Evolutionary conservation across 2,797 vertebrate genomes (phyloP), one percentile per base, ranked within the genome.

Genomic region (Spinus olivaceus): DNA sequence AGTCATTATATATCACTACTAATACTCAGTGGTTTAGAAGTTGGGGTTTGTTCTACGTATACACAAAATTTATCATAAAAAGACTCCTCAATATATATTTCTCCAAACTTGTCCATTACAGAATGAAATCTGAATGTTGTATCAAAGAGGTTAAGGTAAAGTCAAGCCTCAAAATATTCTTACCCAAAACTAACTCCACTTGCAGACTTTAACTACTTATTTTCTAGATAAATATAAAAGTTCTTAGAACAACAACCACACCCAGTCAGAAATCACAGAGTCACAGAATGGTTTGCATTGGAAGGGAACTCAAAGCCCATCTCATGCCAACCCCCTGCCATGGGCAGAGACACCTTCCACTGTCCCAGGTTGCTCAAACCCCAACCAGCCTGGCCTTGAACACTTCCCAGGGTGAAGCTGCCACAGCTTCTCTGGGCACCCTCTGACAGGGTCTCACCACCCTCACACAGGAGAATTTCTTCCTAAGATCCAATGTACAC

Each of bases 11-110:
- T 88, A 94, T 92, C 69, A 67, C 89, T 95, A 39, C 66, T 44
- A 92, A 70, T 63, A 94, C 33, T 96, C 95, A 95, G 86, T 92
- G 93, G 82, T 96, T 96, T 42, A 90, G 91, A 94, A 96, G 83
- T 73, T 96, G 78, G 56, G 74, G 87, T 94, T 92, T 94, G 53
- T 76, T 94, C 95, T 92, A 28, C 57, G 12, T 53, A 92, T 90
- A 93, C 92, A 83, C 66, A 89, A 88, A 85, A 92, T 85, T 93
- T 86, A 65, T 90, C 93, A 88, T 95, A 91, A 96, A 96, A 97
- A 94, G 83, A 59, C 54, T 90, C 73, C 77, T 96, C 96, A 96
- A 92, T 50, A 94, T 82, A 53, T 37, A 93, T 72, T 88, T 87
- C 85, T 87, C 25, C 56, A 46, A 54, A 61, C 25, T 90, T 67